A percentile compares a stretch with the other conserved stretches of the same genome.
phyloP scores from a whole-genome alignment of 2,113 vertebrate species.

The Hippocampus comes region DNA sequence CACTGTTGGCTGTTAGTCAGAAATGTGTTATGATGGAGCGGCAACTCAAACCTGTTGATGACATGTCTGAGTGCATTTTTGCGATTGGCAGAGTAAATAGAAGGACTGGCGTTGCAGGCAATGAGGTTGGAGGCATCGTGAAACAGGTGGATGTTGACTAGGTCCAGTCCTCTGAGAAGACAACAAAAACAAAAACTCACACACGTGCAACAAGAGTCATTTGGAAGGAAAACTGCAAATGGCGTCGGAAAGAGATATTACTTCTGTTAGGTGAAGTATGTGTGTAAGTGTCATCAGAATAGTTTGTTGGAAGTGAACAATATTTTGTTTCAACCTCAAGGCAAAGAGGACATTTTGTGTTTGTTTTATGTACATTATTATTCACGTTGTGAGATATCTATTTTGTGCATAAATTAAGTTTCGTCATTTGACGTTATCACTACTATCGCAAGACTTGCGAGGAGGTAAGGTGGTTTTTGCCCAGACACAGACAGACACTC shows the following conservation, averaged over 20 bases:
- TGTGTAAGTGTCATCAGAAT: no score
- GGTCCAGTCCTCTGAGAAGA: conserved; percentile 70
- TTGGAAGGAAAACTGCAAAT: neutral
- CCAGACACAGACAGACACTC: no score
- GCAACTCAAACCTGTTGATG: conserved; percentile 70
- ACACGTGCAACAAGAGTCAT: neutral
- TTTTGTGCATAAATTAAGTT: no score
- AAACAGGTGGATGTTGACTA: conserved; percentile 82
- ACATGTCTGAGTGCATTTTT: conserved; percentile 73
- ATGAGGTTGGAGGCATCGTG: conserved; percentile 82
- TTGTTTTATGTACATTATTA: no score
- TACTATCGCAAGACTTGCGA: no score
- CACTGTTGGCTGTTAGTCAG: neutral
- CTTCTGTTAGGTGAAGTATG: neutral
- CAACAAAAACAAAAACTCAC: neutral
- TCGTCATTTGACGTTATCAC: no score
- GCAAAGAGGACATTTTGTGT: no score
- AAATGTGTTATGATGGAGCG: neutral
- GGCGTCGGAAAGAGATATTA: neutral
- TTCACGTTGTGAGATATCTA: no score
- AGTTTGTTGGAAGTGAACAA: no score
- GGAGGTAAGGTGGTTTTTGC: no score
- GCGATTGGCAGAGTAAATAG: conserved; percentile 76
- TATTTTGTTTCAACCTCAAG: no score
- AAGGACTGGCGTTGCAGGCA: conserved; percentile 76